Evolutionary conservation across 2,888 invertebrate species (phyloP).

Genomic region (Girardia tigrina): DNA sequence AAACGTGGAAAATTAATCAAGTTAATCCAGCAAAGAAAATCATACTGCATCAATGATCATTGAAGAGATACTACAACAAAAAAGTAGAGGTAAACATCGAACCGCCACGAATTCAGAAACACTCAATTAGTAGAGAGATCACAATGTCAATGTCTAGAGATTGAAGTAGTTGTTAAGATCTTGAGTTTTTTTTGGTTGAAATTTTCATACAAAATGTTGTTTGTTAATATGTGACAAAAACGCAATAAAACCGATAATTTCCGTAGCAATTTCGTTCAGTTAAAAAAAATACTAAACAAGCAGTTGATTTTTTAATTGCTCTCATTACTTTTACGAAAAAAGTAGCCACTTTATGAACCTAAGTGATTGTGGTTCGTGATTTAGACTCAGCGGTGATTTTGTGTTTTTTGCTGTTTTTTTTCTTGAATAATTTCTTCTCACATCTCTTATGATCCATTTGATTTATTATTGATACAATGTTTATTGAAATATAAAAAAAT

Average conservation of each 20-base stretch:
- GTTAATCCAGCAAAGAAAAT: not conserved
- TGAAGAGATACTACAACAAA: not conserved
- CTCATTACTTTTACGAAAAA: not conserved
- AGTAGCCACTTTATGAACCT: not conserved
- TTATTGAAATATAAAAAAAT: too few species aligned
- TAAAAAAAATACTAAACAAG: not conserved
- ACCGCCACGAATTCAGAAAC: not conserved
- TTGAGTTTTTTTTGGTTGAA: not conserved
- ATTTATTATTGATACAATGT: too few species aligned
- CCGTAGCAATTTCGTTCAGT: not conserved
- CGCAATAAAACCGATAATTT: not conserved
- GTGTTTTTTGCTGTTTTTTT: too few species aligned
- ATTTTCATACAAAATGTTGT: not conserved
- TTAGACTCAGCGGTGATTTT: too few species aligned
- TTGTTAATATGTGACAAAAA: not conserved
- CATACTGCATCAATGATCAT: not conserved
- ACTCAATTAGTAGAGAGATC: not conserved
- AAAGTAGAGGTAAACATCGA: not conserved
- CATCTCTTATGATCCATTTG: too few species aligned
- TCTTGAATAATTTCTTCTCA: too few species aligned
- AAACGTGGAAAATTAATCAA: not conserved
- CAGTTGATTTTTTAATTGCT: not conserved
- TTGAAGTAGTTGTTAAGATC: not conserved
- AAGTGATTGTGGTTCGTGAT: not conserved
- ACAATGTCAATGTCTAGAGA: not conserved